Conservation (phyloP, 2,113 vertebrate species). For the Etia nguti region DNA sequence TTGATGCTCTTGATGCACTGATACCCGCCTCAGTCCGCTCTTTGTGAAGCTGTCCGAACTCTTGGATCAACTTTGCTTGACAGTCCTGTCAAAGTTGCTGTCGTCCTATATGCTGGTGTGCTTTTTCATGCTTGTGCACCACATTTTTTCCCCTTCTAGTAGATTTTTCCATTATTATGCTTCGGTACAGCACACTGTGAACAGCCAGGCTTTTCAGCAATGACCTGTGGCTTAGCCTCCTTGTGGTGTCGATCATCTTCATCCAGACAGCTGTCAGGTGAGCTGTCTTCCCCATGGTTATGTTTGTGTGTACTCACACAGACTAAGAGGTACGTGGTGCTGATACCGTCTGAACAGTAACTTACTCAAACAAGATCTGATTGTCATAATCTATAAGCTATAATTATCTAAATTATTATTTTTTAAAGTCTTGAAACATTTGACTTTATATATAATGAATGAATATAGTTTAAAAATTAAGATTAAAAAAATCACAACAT, state of each 20-base stretch:
- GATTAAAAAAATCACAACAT: not conserved
- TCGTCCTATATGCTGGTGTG: not conserved
- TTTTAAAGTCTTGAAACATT: not conserved
- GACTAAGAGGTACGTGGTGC: not conserved
- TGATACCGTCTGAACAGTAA: not conserved
- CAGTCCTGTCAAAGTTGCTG: not conserved
- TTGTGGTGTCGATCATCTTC: not conserved
- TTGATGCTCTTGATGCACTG: not conserved
- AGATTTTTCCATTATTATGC: not conserved
- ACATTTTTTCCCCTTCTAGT: not conserved
- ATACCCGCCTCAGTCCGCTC: not conserved
- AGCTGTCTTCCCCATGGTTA: not conserved
- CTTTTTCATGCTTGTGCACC: not conserved
- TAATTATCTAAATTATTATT: rapidly evolving
- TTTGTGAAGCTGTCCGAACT: not conserved
- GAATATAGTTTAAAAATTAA: not conserved
- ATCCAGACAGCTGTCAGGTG: not conserved
- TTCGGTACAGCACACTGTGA: not conserved
- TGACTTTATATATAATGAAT: not conserved
- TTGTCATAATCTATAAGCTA: not conserved
- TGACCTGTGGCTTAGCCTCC: not conserved
- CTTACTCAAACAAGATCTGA: not conserved
- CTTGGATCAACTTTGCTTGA: not conserved
- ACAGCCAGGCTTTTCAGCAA: not conserved
- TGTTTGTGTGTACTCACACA: not conserved